These are phyloP conservation scores for Andrena hattorfiana DNA, from an alignment of 2,888 invertebrate species.

Conservation along the genomic window DNA sequence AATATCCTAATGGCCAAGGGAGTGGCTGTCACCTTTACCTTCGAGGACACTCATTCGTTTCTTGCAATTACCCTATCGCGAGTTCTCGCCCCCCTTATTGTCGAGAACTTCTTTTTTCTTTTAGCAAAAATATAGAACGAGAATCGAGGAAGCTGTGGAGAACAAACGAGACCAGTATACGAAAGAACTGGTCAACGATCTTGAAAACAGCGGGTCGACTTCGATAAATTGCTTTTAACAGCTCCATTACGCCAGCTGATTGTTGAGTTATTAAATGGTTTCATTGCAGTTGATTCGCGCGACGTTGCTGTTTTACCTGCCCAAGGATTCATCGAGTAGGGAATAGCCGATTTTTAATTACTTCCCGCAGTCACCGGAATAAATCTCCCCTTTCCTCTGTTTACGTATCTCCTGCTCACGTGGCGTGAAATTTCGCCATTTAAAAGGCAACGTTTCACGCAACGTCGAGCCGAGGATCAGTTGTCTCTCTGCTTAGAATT, in stretches of 20 bases:
- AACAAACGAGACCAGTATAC: background rate
- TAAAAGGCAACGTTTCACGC: too few relatives aligned
- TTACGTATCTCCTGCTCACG: background rate
- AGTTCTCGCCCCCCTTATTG: background rate
- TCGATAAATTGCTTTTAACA: constrained; percentile 5
- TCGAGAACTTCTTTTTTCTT: background rate
- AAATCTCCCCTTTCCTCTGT: background rate
- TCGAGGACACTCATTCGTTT: constrained; percentile 1
- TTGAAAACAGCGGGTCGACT: background rate
- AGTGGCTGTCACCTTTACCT: constrained; percentile 7
- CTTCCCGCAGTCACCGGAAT: background rate
- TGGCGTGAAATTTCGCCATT: background rate
- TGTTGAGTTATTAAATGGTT: constrained; percentile 35
- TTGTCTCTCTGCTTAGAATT: too few relatives aligned
- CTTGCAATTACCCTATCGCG: background rate
- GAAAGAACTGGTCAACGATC: background rate
- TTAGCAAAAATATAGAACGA: too few relatives aligned
- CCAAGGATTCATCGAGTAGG: background rate
- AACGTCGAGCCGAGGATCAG: too few relatives aligned
- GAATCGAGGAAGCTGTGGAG: too few relatives aligned
- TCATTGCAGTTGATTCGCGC: constrained; percentile 35
- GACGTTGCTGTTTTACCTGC: constrained; percentile 16
- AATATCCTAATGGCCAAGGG: constrained; percentile 25
- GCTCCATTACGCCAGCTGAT: constrained; percentile 3
- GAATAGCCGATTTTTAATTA: constrained; percentile 28